These are phyloP conservation scores for Serripes groenlandicus DNA, from an alignment of 2,888 invertebrate species.

Conservation along the genomic window DNA sequence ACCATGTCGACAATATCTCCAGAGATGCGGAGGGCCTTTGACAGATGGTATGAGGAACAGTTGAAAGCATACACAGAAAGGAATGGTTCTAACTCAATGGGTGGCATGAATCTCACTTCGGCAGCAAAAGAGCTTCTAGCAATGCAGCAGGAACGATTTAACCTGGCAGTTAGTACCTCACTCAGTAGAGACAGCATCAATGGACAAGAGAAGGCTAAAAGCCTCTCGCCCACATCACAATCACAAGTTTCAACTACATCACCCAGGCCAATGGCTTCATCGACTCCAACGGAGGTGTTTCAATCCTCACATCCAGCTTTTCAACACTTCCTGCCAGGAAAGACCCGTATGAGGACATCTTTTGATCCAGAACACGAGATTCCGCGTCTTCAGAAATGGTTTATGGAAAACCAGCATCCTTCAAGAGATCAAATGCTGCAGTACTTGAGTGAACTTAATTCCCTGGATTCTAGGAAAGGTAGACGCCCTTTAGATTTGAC, in stretches of 20 bases:
- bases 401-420: constrained; percentile 98
- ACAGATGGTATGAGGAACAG: constrained; percentile 93
- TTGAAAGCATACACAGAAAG: constrained; percentile 61
- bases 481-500: constrained; percentile 97
- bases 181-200: neutral
- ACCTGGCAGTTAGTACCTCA: constrained; percentile 17
- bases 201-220: constrained; percentile 12
- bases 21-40: constrained; percentile 95
- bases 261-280: constrained; percentile 59
- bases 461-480: constrained; percentile 93
- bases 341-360: constrained; percentile 95
- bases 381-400: constrained; percentile 98
- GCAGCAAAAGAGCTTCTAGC: constrained; percentile 58
- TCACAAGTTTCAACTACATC: constrained; percentile 36
- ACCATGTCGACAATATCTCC: constrained; percentile 90
- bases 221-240: constrained; percentile 18
- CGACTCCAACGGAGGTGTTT: constrained; percentile 55
- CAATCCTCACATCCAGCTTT: constrained; percentile 59
- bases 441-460: constrained; percentile 97
- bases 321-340: constrained; percentile 69
- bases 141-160: constrained; percentile 54
- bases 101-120: constrained; percentile 64
- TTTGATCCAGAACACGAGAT: constrained; percentile 98
- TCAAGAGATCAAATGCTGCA: constrained; percentile 98
- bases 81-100: constrained; percentile 17